Percentiles rank a stretch among this genome's conserved stretches.
These are phyloP conservation scores for Aelia acuminata DNA, from an alignment of 2,888 invertebrate species.

Conservation along the genomic window DNA sequence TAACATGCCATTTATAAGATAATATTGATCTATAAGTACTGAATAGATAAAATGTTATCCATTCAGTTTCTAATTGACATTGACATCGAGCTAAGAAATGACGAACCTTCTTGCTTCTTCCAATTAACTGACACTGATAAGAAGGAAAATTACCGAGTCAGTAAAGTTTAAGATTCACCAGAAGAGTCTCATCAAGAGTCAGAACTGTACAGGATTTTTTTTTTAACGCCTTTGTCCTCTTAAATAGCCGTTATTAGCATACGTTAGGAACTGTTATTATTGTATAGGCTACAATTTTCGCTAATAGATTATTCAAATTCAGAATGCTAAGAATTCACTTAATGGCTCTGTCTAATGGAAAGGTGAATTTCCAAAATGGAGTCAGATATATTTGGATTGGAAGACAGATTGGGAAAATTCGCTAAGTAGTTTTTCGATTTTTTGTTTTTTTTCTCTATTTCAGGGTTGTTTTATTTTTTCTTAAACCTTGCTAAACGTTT, in stretches of 20 bases:
- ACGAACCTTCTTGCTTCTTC: not conserved
- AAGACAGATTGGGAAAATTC: not conserved
- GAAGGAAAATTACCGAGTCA: not conserved
- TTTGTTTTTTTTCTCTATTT: not conserved
- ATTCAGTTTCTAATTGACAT: no score
- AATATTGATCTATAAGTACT: no score
- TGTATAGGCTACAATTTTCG: not conserved
- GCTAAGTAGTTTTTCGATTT: not conserved
- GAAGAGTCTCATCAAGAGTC: not conserved
- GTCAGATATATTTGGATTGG: not conserved
- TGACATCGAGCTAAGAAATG: not conserved
- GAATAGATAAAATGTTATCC: no score
- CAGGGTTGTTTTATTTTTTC: not conserved
- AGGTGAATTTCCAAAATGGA: not conserved
- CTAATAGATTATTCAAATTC: constrained; percentile 18
- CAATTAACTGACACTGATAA: constrained; percentile 13
- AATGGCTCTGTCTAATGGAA: not conserved
- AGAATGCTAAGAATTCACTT: not conserved
- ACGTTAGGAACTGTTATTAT: not conserved
- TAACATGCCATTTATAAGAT: no score
- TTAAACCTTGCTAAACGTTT: not conserved
- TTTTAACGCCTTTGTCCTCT: not conserved
- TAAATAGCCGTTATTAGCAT: not conserved
- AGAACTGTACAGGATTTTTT: not conserved
- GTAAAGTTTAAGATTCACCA: constrained; percentile 1